Base-by-base conservation (phyloP, 2,797 vertebrate genomes). In the Sebastes oblongus region DNA sequence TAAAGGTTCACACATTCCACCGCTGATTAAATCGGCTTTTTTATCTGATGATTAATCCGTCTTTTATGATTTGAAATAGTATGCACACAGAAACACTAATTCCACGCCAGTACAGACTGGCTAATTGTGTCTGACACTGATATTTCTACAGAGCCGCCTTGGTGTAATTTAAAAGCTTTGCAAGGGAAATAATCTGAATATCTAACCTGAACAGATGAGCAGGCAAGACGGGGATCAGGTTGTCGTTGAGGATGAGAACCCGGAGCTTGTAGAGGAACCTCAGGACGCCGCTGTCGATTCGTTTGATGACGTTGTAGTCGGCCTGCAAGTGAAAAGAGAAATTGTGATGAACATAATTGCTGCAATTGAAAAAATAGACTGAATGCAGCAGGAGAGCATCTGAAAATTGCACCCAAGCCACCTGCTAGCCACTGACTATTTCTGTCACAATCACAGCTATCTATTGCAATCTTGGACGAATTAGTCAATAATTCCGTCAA, bases 231-330 rank as follows among this genome's bases (percentile, higher is more conserved):
- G 97, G 98, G 93, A 99, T 99, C 90, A 99, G 97, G 92, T 99
- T 99, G 95, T 99, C 98, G 73, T 99, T 99, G 90, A 99, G 96
- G 90, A 99, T 99, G 90, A 99, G 96, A 88, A 99, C 98, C 85
- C 98, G 96, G 81, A 99, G 96, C 94, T 98, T 99, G 93, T 97
- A 97, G 85, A 99, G 96, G 92, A 99, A 98, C 93, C 97, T 96
- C 93, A 99, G 98, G 27, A 97, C 97, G 56, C 97, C 98, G 0
- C 97, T 98, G 95, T 99, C 98, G 89, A 99, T 99, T 91, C 98
- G 97, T 96, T 98, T 96, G 93, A 99, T 97, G 93, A 99, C 95
- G 81, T 99, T 99, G 96, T 98, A 99, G 95, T 99, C 98, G 22
- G 98, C 98, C 95, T 99, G 97, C 88, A 97, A 96, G 86, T 96